Conservation (phyloP, 2,113 vertebrate genomes). For the Pavo muticus region DNA sequence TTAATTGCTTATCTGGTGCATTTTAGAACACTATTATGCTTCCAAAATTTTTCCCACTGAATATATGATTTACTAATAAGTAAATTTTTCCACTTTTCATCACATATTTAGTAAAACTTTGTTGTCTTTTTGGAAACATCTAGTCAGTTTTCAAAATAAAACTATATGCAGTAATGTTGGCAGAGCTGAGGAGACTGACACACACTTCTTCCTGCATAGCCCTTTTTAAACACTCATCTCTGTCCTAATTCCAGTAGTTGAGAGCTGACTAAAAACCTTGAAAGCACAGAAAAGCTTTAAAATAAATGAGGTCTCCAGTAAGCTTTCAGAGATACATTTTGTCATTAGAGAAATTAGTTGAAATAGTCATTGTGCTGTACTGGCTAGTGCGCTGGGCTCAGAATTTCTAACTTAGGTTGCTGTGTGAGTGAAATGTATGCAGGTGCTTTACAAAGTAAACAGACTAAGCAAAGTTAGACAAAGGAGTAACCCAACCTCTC, state of each 20-base stretch:
- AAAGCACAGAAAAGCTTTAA: not conserved
- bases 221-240: not conserved
- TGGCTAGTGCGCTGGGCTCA: not conserved
- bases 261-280: not conserved
- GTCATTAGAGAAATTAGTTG: not conserved
- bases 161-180: not conserved
- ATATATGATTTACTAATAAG: not conserved
- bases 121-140: not conserved
- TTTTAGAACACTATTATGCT: not conserved
- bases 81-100: constrained; percentile 1
- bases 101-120: not conserved
- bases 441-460: not conserved
- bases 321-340: not conserved
- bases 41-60: not conserved
- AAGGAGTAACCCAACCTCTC: not conserved
- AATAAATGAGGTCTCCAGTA: not conserved
- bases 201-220: not conserved
- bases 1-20: not conserved
- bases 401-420: not conserved
- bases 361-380: not conserved
- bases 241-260: not conserved
- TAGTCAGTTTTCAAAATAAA: not conserved
- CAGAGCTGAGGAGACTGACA: not conserved
- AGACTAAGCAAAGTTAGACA: not conserved
- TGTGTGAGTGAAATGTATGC: not conserved